phyloP scores from a whole-genome alignment of 2,113 vertebrate genomes.

The Scatophagus argus region DNA sequence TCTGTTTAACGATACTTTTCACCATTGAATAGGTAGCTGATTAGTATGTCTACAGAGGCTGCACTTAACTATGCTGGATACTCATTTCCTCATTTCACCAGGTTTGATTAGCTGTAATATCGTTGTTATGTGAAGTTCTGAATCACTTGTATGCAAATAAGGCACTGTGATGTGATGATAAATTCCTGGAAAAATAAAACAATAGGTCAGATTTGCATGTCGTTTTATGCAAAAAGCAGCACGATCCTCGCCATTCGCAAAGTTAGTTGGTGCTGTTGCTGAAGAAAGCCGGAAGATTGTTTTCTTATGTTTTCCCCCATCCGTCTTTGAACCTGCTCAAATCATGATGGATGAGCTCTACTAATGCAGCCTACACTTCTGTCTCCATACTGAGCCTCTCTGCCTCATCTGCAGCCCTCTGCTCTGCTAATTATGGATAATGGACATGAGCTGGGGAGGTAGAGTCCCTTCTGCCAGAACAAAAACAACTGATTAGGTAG shows the following conservation, averaged over 20 bases:
- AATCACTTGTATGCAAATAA: conserved; percentile 25
- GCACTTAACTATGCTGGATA: conserved; percentile 46
- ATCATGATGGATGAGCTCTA: conserved; percentile 32
- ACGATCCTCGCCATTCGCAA: conserved; percentile 12
- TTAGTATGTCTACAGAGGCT: conserved; percentile 68
- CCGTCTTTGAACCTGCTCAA: conserved; percentile 4
- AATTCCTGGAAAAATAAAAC: neutral
- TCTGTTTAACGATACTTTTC: conserved; percentile 34
- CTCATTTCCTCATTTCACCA: conserved; percentile 51
- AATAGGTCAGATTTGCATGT: conserved; percentile 48
- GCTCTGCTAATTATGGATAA: conserved; percentile 74
- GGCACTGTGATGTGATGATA: neutral
- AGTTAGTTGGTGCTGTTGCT: neutral
- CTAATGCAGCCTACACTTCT: neutral
- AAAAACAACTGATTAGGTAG: conserved; percentile 68
- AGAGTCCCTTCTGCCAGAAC: conserved; percentile 58
- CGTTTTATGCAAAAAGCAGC: conserved; percentile 10
- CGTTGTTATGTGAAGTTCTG: conserved; percentile 46
- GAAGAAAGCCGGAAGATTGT: neutral
- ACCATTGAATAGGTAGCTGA: conserved; percentile 67
- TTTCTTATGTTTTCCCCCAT: neutral
- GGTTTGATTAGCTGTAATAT: conserved; percentile 66
- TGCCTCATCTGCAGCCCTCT: conserved; percentile 58
- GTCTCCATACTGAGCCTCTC: conserved; percentile 15
- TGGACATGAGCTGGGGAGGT: conserved; percentile 55